These are phyloP conservation scores for Chloropsis hardwickii DNA, from an alignment of 2,113 vertebrate species.

Conservation along the genomic window DNA sequence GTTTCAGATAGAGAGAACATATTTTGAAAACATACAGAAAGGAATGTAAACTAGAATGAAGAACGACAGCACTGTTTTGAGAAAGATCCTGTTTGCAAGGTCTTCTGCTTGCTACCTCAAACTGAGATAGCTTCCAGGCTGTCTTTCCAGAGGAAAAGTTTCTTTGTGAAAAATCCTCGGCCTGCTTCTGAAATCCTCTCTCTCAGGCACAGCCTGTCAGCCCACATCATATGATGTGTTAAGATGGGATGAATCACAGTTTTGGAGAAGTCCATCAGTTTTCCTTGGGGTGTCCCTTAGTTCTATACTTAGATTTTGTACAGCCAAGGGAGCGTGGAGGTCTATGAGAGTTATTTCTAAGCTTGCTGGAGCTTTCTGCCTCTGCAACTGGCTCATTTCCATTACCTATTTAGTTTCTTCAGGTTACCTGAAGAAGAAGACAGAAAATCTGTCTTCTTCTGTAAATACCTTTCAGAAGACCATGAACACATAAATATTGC, in stretches of 20 bases:
- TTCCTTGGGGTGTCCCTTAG: neutral
- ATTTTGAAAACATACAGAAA: too few species aligned
- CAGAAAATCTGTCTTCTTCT: neutral
- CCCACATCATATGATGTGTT: neutral
- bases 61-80: too few species aligned
- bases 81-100: too few species aligned
- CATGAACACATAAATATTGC: neutral
- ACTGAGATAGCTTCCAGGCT: too few species aligned
- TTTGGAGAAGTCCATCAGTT: neutral
- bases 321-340: accelerated
- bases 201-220: too few species aligned
- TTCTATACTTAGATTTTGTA: neutral
- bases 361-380: neutral
- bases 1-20: too few species aligned
- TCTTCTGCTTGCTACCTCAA: too few species aligned
- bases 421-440: neutral
- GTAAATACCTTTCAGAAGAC: neutral
- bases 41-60: too few species aligned
- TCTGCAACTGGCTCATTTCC: neutral
- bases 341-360: neutral
- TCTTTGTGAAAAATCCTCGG: too few species aligned
- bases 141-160: too few species aligned
- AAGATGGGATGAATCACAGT: neutral
- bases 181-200: too few species aligned
- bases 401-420: neutral